Base-by-base conservation (phyloP, 2,113 vertebrate species). In the Paradisaea rubra region DNA sequence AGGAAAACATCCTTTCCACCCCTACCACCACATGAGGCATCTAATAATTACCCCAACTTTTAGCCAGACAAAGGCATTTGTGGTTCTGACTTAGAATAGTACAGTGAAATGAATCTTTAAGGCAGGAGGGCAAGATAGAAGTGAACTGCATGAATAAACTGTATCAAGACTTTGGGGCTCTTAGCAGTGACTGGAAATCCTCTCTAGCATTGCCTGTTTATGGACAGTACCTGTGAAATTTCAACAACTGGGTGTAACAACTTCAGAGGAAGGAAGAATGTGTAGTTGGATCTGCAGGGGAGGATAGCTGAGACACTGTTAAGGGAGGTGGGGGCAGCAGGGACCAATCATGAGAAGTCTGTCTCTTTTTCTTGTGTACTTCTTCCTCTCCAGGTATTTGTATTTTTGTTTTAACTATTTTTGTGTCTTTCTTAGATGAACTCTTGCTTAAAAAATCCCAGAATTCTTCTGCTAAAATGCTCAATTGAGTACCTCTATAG, bases 401-500 rank as follows among this genome's bases (percentile, higher is more conserved):
- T 63, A 23, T 63, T 90, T 83, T 74, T 73, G 27, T 69, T 96
- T 66, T 89, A 60, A 94, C 35, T 84, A 4, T 50, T 81, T 52
- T 50, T 68, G 5, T 81, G 60, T 83, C 78, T 93, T 79, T 97
- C 70, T 35, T 94, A 99, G 99, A 99, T 99, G 99, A 99, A 99
- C 94, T 97, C 98, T 16, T 98, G 98, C 95, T 98, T 99, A 97
- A 99, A 99, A 98, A 99, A 98, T 94, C 99, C 99, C 54, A 99
- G 99, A 97, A 99, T 99, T 88, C 98, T 99, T 96, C 98, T 99
- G 64, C 97, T 99, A 94, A 99, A 99, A 95, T 99, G 99, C 93
- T 99, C 99, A 50, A 99, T 99, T 80, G 99, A 99, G 94, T 99
- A 99, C 92, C 98, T 99, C 45, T 99, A 99, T 97, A 96, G 99